Evolutionary conservation across 1,140 invertebrate genomes (phyloP).

Genomic region (Drosophila tristis): DNA sequence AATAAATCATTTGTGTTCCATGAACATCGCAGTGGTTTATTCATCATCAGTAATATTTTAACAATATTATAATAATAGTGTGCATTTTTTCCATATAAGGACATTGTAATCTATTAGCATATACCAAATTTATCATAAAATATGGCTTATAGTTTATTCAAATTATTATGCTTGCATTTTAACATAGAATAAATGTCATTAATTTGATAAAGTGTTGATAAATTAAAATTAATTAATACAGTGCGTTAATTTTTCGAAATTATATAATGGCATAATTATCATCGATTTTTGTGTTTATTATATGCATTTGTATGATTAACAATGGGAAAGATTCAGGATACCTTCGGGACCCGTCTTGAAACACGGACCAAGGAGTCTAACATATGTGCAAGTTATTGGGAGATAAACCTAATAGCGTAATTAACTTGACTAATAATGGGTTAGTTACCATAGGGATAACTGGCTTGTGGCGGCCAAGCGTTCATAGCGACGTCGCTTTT

Average conservation of each 20-base stretch:
- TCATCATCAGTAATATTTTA: no score
- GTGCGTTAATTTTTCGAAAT: constrained; percentile 44
- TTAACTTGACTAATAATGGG: no score
- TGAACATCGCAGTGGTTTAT: no score
- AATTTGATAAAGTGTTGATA: constrained; percentile 45
- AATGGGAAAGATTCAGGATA: constrained; percentile 11
- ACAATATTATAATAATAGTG: constrained; percentile 35
- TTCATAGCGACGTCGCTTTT: no score
- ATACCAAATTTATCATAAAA: not conserved
- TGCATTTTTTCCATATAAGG: constrained; percentile 43
- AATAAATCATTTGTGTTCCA: no score
- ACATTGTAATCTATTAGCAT: constrained; percentile 53
- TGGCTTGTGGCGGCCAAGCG: no score
- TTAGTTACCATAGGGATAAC: no score
- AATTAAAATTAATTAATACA: constrained; percentile 44
- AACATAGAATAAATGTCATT: constrained; percentile 34
- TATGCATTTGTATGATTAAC: constrained; percentile 45
- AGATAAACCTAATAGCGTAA: no score
- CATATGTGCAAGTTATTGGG: no score
- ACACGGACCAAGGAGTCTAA: no score
- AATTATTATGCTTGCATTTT: constrained; percentile 39
- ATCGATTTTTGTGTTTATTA: constrained; percentile 39
- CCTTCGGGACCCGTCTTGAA: no score
- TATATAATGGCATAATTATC: constrained; percentile 37
- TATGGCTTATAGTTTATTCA: constrained; percentile 29